Percentiles rank a stretch among this genome's conserved stretches.
phyloP scores from a whole-genome alignment of 2,797 vertebrate genomes.

The Parambassis ranga region DNA sequence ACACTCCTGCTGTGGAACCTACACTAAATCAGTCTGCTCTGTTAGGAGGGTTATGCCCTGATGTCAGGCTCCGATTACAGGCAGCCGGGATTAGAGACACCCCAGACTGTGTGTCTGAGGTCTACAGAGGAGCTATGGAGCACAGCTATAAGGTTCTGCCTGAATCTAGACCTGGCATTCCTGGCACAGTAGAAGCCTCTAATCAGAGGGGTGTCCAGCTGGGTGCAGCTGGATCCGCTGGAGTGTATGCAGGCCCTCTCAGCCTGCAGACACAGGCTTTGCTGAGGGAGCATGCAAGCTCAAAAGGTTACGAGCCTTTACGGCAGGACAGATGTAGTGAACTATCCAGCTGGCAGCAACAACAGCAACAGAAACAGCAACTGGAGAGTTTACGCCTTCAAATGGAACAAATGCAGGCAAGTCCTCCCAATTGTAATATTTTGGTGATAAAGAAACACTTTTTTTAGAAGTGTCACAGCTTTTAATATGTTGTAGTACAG shows the following conservation, averaged over 20 bases:
- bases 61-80: constrained; percentile 85
- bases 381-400: constrained; percentile 88
- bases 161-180: constrained; percentile 74
- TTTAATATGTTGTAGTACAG: neutral
- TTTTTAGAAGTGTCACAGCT: neutral
- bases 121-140: constrained; percentile 71
- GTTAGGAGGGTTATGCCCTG: constrained; percentile 81
- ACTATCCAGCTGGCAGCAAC: constrained; percentile 88
- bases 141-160: constrained; percentile 85
- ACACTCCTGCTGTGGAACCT: constrained; percentile 86
- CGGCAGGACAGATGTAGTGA: constrained; percentile 82
- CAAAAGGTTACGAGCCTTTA: constrained; percentile 70
- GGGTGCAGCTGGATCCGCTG: constrained; percentile 62
- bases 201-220: constrained; percentile 70
- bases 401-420: constrained; percentile 95
- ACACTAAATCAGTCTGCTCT: constrained; percentile 91
- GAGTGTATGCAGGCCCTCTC: constrained; percentile 74
- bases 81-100: constrained; percentile 70
- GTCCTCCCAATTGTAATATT: neutral
- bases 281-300: constrained; percentile 67
- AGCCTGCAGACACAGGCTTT: constrained; percentile 78
- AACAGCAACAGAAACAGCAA: constrained; percentile 81
- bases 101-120: constrained; percentile 78
- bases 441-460: neutral
- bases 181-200: constrained; percentile 63